Conservation (phyloP, 2,797 vertebrate genomes). For the Pristis pectinata region DNA sequence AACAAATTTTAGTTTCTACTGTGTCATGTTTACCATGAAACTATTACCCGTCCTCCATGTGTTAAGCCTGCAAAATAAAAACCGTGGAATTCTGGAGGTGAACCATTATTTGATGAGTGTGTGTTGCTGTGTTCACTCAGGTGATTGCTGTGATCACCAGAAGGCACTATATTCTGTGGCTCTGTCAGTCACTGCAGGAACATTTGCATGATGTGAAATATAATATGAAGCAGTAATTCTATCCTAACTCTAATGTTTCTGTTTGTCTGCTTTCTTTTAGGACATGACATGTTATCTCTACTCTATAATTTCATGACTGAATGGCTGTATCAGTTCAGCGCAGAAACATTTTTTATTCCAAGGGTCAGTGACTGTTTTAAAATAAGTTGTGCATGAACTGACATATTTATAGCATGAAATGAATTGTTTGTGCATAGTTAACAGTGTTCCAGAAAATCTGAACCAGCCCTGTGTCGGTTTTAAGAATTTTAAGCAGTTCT, state of each 20-base stretch:
- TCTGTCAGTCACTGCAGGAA: background rate
- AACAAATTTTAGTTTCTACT: background rate
- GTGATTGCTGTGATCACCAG: background rate
- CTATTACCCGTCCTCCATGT: background rate
- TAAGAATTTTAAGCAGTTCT: background rate
- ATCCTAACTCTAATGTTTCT: background rate
- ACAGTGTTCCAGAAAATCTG: background rate
- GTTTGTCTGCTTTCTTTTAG: slow-evolving; percentile 50
- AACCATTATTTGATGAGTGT: background rate
- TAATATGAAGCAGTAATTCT: background rate
- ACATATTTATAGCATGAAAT: background rate
- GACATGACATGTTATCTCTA: slow-evolving; percentile 84
- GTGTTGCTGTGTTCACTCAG: background rate
- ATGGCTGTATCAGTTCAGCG: slow-evolving; percentile 94
- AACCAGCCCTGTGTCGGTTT: background rate
- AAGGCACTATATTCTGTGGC: background rate
- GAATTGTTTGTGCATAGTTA: background rate
- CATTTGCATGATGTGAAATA: background rate
- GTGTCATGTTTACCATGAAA: background rate
- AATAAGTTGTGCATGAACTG: background rate
- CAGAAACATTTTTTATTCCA: slow-evolving; percentile 87
- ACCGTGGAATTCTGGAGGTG: background rate
- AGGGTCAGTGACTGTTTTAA: slow-evolving; percentile 63
- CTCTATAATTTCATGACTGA: slow-evolving; percentile 91
- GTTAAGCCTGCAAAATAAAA: background rate